Conservation (phyloP, 2,113 vertebrate species). For the Clarias batrachus region DNA sequence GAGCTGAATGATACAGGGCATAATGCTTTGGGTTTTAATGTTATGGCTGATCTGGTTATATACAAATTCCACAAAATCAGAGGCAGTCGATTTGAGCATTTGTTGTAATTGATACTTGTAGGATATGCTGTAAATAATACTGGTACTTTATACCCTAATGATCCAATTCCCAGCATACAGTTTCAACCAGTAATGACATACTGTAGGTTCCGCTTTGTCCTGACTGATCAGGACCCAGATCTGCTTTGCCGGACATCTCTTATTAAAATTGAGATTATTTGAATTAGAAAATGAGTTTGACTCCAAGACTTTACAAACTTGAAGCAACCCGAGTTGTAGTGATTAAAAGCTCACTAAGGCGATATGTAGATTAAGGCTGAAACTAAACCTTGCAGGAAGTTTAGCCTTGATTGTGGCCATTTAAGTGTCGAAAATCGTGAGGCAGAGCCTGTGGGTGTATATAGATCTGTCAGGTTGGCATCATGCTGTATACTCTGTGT, state of each 20-base stretch:
- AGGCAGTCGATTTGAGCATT: too few species aligned
- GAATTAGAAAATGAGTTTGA: not conserved
- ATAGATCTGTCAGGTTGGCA: not conserved
- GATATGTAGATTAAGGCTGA: not conserved
- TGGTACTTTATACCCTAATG: not conserved
- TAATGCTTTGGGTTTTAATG: too few species aligned
- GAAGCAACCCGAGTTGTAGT: not conserved
- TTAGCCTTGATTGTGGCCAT: not conserved
- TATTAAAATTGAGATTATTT: not conserved
- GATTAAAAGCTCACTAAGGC: not conserved
- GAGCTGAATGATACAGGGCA: too few species aligned
- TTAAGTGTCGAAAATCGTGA: not conserved
- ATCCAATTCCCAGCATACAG: not conserved
- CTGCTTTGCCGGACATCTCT: not conserved
- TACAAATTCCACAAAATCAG: too few species aligned
- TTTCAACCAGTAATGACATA: not conserved
- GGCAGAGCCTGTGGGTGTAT: not conserved
- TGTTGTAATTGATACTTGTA: too few species aligned
- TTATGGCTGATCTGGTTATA: too few species aligned
- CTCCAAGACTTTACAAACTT: not conserved
- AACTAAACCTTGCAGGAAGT: not conserved
- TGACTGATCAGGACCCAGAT: not conserved
- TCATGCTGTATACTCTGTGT: not conserved
- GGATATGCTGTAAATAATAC: not conserved
- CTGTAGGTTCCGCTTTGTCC: not conserved